Conservation (phyloP, 2,113 vertebrate genomes). For the Anolis carolinensis region DNA sequence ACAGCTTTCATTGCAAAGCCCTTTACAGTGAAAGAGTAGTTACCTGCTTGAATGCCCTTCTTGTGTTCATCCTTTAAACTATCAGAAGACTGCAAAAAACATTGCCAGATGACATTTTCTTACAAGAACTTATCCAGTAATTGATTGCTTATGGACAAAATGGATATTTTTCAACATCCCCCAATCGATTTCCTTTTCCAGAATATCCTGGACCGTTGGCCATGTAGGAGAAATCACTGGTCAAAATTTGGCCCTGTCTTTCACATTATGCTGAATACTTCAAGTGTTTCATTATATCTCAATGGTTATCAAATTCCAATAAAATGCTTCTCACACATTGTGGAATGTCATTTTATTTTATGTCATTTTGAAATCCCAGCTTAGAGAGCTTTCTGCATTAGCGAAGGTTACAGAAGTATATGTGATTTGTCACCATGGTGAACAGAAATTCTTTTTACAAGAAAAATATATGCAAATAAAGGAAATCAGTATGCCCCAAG, state of each 20-base stretch:
- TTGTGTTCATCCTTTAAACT: neutral
- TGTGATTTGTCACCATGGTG: neutral
- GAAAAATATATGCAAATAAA: neutral
- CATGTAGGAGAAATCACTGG: accelerated
- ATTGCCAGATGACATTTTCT: too few relatives aligned
- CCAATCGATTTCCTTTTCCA: conserved; percentile 36
- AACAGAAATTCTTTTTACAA: neutral
- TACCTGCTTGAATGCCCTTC: too few relatives aligned
- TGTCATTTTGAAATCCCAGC: accelerated
- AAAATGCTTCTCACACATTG: accelerated
- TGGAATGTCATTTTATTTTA: neutral
- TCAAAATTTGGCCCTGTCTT: neutral
- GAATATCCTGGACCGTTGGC: conserved; percentile 43
- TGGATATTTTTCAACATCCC: neutral
- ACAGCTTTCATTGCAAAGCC: neutral
- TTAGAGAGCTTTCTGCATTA: neutral
- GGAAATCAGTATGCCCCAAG: neutral
- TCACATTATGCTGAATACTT: neutral
- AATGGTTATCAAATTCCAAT: neutral
- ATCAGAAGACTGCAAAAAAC: neutral
- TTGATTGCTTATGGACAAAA: neutral
- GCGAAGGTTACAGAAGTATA: neutral
- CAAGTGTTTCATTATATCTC: neutral
- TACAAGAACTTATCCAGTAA: neutral
- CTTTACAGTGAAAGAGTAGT: neutral